phyloP scores from a whole-genome alignment of 2,888 invertebrate genomes.

The Chesias legatella region DNA sequence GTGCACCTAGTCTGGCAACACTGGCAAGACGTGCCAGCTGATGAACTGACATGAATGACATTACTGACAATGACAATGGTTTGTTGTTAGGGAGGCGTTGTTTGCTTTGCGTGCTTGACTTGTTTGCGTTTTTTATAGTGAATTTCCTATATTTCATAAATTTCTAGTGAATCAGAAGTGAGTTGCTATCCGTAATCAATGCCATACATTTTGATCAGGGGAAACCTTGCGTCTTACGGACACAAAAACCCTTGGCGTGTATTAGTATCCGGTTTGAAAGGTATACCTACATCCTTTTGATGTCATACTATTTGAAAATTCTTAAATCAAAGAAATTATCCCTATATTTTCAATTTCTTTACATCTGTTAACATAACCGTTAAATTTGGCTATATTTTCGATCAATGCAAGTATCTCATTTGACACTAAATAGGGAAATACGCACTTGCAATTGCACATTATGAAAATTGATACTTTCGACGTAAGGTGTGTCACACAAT shows the following conservation, averaged over 20 bases:
- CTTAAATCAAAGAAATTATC: slow-evolving; percentile 1
- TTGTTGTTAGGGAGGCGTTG: not conserved
- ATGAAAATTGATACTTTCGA: no score
- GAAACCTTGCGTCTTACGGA: slow-evolving; percentile 92
- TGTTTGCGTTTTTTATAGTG: not conserved
- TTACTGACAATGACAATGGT: not conserved
- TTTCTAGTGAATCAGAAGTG: slow-evolving; percentile 28
- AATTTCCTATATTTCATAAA: slow-evolving; percentile 10
- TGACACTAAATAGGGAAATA: no score
- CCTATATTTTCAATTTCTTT: no score
- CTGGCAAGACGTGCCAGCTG: no score
- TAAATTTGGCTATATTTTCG: no score
- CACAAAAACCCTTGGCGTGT: slow-evolving; percentile 94
- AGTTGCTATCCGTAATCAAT: slow-evolving; percentile 78
- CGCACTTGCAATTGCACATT: no score
- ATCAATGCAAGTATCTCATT: no score
- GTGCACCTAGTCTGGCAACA: no score
- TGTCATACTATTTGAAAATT: no score
- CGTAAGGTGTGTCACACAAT: no score
- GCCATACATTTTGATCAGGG: slow-evolving; percentile 95
- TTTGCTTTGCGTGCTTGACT: not conserved
- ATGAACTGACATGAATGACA: no score
- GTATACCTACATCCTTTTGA: slow-evolving; percentile 59
- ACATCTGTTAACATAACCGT: no score
- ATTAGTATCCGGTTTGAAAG: slow-evolving; percentile 92